Evolutionary conservation across 2,113 vertebrate species (phyloP), one percentile per base, ranked within the genome.

Genomic region (Lanius ludovicianus): DNA sequence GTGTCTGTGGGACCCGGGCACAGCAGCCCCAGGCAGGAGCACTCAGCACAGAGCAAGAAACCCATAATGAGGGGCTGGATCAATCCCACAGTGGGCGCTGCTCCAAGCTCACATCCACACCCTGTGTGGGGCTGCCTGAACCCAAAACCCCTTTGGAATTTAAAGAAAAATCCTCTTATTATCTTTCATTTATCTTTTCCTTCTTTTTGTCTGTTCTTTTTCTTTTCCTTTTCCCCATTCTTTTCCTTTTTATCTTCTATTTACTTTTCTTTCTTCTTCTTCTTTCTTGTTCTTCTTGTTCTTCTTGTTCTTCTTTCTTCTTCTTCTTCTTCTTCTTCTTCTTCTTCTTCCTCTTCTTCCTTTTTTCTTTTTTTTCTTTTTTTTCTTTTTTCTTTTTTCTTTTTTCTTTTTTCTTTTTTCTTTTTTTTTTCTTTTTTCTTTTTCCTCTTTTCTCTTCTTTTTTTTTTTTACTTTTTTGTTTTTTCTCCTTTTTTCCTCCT

Each of bases 371-470:
- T 8, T 13, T 23, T 23, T 4, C 7, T 24, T 2, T 14, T 5
- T 8, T 11, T 2, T 2, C 28, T 5, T 17, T 9, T 0, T 13
- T 13, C 4, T 4, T 6, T 2, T 4, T 3, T 15, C 5, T 8
- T 9, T 4, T 0, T 16, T 8, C 6, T 8, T 7, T 1, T 1
- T 1, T 5, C 4, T 6, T 7, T 8, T 5, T 2, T 3, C 11
- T 21, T 15, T 6, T 10, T 7, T 42, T 42, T 42, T 42, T 15
- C 20, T 23, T 46, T 44, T 28, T 31, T 5, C 3, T 18, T 14
- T 2, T 5, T 2, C 2, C 7, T 11, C 6, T 27, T 37, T 37
- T 37, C 37, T 5, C 1, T 33, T 6, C 1, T 22, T 47, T 23
- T 22, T 11, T 3, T 6, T 14, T 7, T 3, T 6, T 2, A 20